Conservation (phyloP, 2,888 invertebrate genomes). For the Cheilosia grossa region DNA sequence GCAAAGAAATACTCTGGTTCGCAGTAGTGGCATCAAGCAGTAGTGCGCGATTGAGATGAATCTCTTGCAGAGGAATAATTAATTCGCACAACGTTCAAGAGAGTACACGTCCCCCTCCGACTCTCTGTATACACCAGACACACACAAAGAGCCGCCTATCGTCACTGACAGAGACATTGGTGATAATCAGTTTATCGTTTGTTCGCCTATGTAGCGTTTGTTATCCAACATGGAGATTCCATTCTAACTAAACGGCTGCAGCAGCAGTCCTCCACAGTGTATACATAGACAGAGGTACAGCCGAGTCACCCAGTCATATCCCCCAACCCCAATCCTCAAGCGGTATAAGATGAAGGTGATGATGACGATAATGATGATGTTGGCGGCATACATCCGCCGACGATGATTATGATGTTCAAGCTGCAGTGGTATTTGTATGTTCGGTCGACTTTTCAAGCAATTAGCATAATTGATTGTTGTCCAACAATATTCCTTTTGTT, state of each 20-base stretch:
- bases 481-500: constrained; percentile 71
- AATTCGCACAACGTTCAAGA: constrained; percentile 57
- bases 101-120: neutral
- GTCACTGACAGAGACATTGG: constrained; percentile 68
- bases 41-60: constrained; percentile 55
- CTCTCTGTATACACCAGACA: constrained; percentile 16
- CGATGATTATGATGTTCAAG: constrained; percentile 31
- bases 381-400: constrained; percentile 64
- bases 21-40: constrained; percentile 26
- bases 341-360: constrained; percentile 65
- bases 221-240: constrained; percentile 65
- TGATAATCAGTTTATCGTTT: constrained; percentile 72
- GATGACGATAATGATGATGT: constrained; percentile 61
- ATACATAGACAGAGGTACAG: constrained; percentile 23
- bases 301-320: constrained; percentile 1
- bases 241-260: constrained; percentile 27
- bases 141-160: constrained; percentile 37
- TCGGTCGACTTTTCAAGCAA: constrained; percentile 73
- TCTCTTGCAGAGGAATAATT: constrained; percentile 64
- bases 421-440: constrained; percentile 36
- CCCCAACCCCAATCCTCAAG: constrained; percentile 19
- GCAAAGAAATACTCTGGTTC: constrained; percentile 32
- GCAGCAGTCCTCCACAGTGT: constrained; percentile 37
- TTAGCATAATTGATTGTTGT: constrained; percentile 79
- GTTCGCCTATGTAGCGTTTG: constrained; percentile 61